Base-by-base conservation (phyloP, 2,113 vertebrate genomes). In the Saccopteryx leptura region DNA sequence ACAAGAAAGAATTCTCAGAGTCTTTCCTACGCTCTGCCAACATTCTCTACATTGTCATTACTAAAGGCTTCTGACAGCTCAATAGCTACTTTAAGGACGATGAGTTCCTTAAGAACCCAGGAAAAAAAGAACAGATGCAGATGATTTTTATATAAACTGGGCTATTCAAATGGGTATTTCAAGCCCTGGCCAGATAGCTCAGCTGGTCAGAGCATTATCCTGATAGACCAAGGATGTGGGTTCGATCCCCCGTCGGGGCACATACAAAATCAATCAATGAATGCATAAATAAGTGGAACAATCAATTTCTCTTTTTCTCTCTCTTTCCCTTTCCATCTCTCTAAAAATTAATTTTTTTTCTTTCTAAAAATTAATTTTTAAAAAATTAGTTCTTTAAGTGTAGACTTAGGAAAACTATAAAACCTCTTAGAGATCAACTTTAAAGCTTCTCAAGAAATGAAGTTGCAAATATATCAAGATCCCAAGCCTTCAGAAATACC, bases 101-200 rank as follows among this genome's bases (percentile, higher is more conserved):
- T 50, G 46, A 60, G 50, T 79, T 91, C 56, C 54, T 96, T 75
- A 86, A 92, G n/a, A 96, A 92, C 26, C 63, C 80, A 87, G 28
- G 72, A 90, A 93, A 33, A 82, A 23, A 85, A 76, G 52, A 68
- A 79, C 13, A 82, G 89, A 31, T 88, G 78, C 84, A 61, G 71
- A 50, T n/a, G 39, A 74, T 50, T 90, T 96, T 65, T 88, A 1
- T 83, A 75, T 48, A 68, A 95, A 88, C 31, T 72, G 2, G 24
- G 75, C 69, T 50, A 90, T 24, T 78, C 65, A 86, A 84, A 84
- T 68, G 39, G 33, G 21, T 28, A 75, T 12, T 82, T 81, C n/a
- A 60, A 39, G 39, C 39, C 39, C 39, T 39, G 39, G 39, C 39
- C 39, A 39, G 39, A 39, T 39, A 39, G 39, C 39, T 39, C 39